These are phyloP conservation scores for Festucalex cinctus DNA, from an alignment of 2,113 vertebrate species.

Conservation along the genomic window DNA sequence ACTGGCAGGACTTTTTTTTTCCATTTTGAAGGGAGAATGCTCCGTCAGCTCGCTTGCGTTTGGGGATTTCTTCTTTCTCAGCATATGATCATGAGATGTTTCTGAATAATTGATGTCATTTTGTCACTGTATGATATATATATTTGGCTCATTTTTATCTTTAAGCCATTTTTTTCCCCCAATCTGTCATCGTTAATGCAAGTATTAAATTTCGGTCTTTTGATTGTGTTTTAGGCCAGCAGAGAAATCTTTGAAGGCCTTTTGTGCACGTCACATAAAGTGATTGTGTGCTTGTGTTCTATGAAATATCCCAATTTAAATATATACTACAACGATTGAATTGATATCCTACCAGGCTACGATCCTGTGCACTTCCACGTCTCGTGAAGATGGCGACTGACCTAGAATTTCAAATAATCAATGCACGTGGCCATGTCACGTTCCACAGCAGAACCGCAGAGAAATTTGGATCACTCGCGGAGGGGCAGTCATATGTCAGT, in stretches of 20 bases:
- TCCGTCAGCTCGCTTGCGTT: not conserved
- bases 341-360: not conserved
- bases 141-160: not conserved
- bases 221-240: no score
- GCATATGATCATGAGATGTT: slow-evolving; percentile 1
- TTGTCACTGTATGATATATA: not conserved
- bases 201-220: no score
- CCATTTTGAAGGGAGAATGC: slow-evolving; percentile 7
- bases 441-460: slow-evolving; percentile 28
- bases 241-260: no score
- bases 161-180: no score
- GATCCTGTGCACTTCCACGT: not conserved
- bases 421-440: slow-evolving; percentile 59
- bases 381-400: not conserved
- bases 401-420: slow-evolving; percentile 47
- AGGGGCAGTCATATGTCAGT: not conserved
- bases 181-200: no score
- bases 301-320: not conserved
- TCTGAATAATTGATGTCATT: slow-evolving; percentile 1
- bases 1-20: not conserved
- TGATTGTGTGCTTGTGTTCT: not conserved
- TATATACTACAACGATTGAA: not conserved
- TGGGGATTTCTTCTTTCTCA: not conserved
- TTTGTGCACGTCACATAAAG: no score
- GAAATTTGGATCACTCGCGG: slow-evolving; percentile 28